Evolutionary conservation across 2,797 vertebrate species (phyloP).

Genomic region (Gila robusta): DNA sequence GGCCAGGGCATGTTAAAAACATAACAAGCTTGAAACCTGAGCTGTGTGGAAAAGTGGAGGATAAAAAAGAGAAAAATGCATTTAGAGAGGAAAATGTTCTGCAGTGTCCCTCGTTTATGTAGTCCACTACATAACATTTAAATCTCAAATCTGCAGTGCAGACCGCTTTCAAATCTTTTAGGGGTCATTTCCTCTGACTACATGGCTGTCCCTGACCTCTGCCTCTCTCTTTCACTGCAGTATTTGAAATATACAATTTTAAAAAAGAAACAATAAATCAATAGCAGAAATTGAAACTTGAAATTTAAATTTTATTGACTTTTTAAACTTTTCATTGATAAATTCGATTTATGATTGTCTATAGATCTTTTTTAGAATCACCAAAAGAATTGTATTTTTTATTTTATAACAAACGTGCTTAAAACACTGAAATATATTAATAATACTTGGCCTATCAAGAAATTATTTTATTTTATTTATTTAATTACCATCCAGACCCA

Average conservation of each 20-base stretch:
- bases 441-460: neutral
- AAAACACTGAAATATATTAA: neutral
- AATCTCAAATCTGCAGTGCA: neutral
- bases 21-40: neutral
- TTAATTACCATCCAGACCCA: too few relatives aligned
- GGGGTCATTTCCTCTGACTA: neutral
- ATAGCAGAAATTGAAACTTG: neutral
- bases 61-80: neutral
- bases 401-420: neutral
- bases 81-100: neutral
- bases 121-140: neutral
- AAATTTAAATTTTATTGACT: too few relatives aligned
- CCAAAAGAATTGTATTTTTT: neutral
- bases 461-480: neutral
- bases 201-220: neutral
- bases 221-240: neutral
- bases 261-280: neutral
- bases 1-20: neutral
- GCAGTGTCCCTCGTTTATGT: neutral
- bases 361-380: neutral
- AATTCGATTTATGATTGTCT: too few relatives aligned
- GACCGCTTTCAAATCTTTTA: neutral
- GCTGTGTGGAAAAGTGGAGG: neutral
- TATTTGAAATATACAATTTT: neutral
- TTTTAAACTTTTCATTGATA: too few relatives aligned